Evolutionary conservation across 1,140 invertebrate genomes (phyloP), one percentile per base, ranked within the genome.

Genomic region (Magallana ariakensis): DNA sequence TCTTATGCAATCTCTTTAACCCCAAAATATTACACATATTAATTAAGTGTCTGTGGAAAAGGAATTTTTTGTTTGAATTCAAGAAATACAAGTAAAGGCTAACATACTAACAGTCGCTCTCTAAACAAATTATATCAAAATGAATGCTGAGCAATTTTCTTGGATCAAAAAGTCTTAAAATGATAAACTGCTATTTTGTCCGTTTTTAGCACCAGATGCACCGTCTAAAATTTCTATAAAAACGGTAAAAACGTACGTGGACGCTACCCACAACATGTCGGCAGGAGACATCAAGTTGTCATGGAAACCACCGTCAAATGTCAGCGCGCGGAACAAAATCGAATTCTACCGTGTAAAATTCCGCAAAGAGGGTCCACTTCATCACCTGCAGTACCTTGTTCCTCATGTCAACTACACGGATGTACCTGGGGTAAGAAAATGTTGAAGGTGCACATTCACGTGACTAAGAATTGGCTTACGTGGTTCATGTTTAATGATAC

Each of bases 221-320:
- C 66, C 66, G 33, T 75, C 66, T 11, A 8, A 75, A 75, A 75
- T 75, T 19, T 11, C 19, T 13, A 33, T 75, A 9, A 75, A 75
- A 75, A 75, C 66, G 2, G 66, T 75, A 1, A 26, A 75, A 33
- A 75, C 66, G 6, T 75, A 75, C 15, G 22, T 75, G 13, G 66
- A 75, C 4, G 13, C 1, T 9, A 13, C 33, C 10, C 22, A 75
- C 22, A 33, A 75, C 7, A 75, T 75, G 66, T 26, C 66, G 13
- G 66, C 55, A 7, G 84, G 84, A 33, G 55, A 85, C 54, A 85
- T 75, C 15, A 26, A 54, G 66, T 15, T 85, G 10, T 22, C 33
- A 6, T 85, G 84, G 84, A 75, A 80, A 8, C 54, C 84, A 3
- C 84, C 84, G 7, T 53, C 62, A 19, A 46, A 85, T 22, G 66